A percentile compares a stretch with the other conserved stretches of the same genome.
phyloP scores from a whole-genome alignment of 2,797 vertebrate species.

The Serranus cabrilla region DNA sequence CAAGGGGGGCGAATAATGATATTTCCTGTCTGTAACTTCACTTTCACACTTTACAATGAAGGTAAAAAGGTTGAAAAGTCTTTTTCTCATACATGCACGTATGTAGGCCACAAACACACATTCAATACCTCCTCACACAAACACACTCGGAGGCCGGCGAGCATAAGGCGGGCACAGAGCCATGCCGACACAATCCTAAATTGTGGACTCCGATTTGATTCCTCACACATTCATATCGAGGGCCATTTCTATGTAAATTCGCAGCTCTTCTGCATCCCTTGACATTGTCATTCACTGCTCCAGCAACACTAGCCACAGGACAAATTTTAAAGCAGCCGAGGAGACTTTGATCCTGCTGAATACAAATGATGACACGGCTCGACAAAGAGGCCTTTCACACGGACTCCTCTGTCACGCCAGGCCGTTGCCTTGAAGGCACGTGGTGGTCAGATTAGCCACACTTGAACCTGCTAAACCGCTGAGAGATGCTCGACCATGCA shows the following conservation, averaged over 20 bases:
- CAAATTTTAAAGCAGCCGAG: slow-evolving; percentile 51
- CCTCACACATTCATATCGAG: slow-evolving; percentile 51
- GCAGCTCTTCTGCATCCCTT: slow-evolving; percentile 55
- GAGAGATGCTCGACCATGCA: slow-evolving; percentile 18
- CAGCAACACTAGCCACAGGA: slow-evolving; percentile 51
- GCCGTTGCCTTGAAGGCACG: slow-evolving; percentile 44
- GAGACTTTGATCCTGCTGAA: slow-evolving; percentile 74
- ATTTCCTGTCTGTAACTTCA: not conserved
- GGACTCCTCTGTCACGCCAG: slow-evolving; percentile 33
- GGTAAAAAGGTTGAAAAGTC: not conserved
- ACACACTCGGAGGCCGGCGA: not conserved
- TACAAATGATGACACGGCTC: slow-evolving; percentile 70
- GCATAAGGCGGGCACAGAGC: not conserved
- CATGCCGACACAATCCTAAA: slow-evolving; percentile 39
- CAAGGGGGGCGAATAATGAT: not conserved
- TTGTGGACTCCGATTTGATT: slow-evolving; percentile 50
- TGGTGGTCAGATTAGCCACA: slow-evolving; percentile 57
- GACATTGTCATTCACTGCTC: slow-evolving; percentile 64
- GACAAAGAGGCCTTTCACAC: slow-evolving; percentile 65
- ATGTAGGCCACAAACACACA: slow-evolving; percentile 1
- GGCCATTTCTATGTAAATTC: slow-evolving; percentile 75
- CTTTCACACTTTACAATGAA: not conserved
- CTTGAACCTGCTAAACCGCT: slow-evolving; percentile 35
- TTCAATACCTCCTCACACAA: not conserved
- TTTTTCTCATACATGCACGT: not conserved